Percentiles rank a stretch among this genome's conserved stretches.
Evolutionary conservation across 2,797 vertebrate species (phyloP).

Genomic region (Rhinatrema bivittatum): DNA sequence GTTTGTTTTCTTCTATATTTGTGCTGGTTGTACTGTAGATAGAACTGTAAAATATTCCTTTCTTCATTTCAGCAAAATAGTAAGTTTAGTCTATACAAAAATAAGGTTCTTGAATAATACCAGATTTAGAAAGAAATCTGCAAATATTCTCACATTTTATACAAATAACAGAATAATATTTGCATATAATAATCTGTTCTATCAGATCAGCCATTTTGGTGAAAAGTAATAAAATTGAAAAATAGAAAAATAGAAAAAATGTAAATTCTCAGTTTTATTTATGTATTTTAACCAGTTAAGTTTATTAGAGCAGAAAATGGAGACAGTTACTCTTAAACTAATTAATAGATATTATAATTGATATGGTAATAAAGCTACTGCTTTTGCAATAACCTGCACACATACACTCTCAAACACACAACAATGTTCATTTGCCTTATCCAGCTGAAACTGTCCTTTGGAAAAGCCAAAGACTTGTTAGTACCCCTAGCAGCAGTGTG

Average conservation of each 20-base stretch:
- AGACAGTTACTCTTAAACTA: constrained; percentile 1
- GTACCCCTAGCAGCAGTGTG: constrained; percentile 94
- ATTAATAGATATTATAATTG: constrained; percentile 1
- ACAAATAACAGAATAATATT: background rate
- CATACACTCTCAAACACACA: constrained; percentile 15
- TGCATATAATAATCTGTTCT: background rate
- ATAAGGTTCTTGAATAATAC: constrained; percentile 6
- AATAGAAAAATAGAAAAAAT: too few relatives aligned
- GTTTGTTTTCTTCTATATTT: constrained; percentile 18
- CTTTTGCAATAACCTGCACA: constrained; percentile 18
- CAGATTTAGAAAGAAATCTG: constrained; percentile 6
- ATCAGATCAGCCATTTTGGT: constrained; percentile 4
- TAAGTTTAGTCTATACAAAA: constrained; percentile 11
- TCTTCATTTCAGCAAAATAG: constrained; percentile 6
- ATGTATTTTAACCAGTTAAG: too few relatives aligned
- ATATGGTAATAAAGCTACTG: constrained; percentile 6
- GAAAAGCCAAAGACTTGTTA: constrained; percentile 98
- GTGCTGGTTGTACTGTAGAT: constrained; percentile 3
- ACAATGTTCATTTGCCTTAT: constrained; percentile 56
- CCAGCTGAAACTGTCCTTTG: constrained; percentile 86
- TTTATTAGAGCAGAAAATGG: too few relatives aligned
- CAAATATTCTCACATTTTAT: constrained; percentile 8
- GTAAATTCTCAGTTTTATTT: too few relatives aligned
- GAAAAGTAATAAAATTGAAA: constrained; percentile 6
- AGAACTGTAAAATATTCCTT: constrained; percentile 19